Conservation (phyloP, 2,113 vertebrate species). For the Anas platyrhynchos region DNA sequence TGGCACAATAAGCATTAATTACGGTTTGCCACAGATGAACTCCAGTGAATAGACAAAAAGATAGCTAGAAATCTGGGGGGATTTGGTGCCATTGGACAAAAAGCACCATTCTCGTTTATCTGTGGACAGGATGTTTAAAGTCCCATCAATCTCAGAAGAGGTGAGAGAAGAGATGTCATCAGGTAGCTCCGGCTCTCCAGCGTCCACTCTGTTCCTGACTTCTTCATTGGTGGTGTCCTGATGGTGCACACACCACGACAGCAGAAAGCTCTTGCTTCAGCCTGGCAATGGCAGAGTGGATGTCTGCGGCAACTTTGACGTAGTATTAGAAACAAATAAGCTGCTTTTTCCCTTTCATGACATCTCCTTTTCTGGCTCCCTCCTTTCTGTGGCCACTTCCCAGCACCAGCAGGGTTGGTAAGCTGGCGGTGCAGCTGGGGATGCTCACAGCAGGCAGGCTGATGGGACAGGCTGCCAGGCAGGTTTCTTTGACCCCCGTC, state of each 20-base stretch:
- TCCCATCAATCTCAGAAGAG: neutral
- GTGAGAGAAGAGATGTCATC: neutral
- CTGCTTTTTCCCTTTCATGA: neutral
- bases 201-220: neutral
- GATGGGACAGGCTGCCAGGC: neutral
- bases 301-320: neutral
- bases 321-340: neutral
- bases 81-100: neutral
- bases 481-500: neutral
- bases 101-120: neutral
- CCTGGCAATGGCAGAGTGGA: neutral
- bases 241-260: neutral
- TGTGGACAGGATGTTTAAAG: neutral
- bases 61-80: neutral
- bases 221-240: neutral
- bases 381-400: neutral
- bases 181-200: neutral
- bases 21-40: neutral
- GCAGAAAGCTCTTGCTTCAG: neutral
- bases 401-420: neutral
- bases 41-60: neutral
- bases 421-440: neutral
- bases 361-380: neutral
- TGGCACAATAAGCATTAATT: fast-evolving
- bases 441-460: neutral